phyloP scores from a whole-genome alignment of 2,113 vertebrate genomes.

The Calidris pugnax region DNA sequence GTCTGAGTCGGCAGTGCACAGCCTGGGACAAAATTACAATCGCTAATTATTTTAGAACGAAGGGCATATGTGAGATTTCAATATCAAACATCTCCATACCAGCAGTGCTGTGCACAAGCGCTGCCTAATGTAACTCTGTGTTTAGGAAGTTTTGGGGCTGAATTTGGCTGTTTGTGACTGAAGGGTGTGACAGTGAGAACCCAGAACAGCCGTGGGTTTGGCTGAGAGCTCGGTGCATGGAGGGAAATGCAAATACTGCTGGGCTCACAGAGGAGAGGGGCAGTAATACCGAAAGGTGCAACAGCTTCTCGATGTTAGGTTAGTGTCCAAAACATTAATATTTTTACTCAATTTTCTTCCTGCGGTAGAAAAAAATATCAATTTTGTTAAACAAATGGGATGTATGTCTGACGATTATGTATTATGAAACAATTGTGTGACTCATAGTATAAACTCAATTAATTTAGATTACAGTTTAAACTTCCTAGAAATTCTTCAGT shows the following conservation, averaged over 20 bases:
- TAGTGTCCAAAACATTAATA: neutral
- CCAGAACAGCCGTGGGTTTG: neutral
- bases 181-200: neutral
- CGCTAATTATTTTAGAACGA: conserved; percentile 2
- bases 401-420: neutral
- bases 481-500: neutral
- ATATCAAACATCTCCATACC: neutral
- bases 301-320: neutral
- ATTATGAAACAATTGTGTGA: neutral
- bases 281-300: neutral
- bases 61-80: conserved; percentile 46
- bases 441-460: neutral
- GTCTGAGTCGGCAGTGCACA: neutral
- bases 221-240: rapidly evolving
- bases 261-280: neutral
- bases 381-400: neutral
- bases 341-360: neutral
- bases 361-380: neutral
- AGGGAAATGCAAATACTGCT: neutral
- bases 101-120: neutral
- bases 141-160: neutral
- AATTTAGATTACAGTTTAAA: neutral
- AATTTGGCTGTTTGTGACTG: neutral
- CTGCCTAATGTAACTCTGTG: neutral
- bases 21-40: conserved; percentile 27